Base-by-base conservation (phyloP, 2,797 vertebrate species). In the Artibeus jamaicensis region DNA sequence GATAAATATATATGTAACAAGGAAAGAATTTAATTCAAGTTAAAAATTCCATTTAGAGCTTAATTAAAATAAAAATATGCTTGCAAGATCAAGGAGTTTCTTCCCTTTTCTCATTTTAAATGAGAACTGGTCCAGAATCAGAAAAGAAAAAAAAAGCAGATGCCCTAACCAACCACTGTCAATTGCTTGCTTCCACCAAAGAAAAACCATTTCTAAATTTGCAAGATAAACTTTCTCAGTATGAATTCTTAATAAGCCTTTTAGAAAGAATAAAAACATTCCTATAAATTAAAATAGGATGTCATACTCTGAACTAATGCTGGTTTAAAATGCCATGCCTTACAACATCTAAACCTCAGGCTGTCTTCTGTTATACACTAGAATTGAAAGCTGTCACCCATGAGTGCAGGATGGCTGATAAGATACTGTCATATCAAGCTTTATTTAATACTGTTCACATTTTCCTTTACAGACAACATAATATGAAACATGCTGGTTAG, bases 21-120 rank as follows among this genome's bases (percentile, higher is more conserved):
- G 82, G 32, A 96, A 97, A 96, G 24, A 39, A 87, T 79, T 96
- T 95, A 95, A 68, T 67, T 70, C 81, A 84, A 95, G 96, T 86
- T 97, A 82, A 94, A 98, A 98, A 81, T 91, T 86, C 48, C 81
- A 93, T 91, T 78, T 44, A 93, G 97, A 95, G 34, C 22, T 91
- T 95, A 22, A n/a, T 92, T 93, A 96, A 97, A 73, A 96, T 46
- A 57, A 93, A 96, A 59, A 91, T 37, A 93, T 95, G 6, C 7
- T 91, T 91, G 37, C 3, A 37, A 42, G 32, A 89, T 76, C n/a
- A 96, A 96, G 1, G 1, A 50, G 34, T 2, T 86, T 62, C 96
- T 86, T 87, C 62, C 29, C 83, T 65, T 65, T 65, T 65, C 55
- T 86, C 46, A 91, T 37, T 90, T 93, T 78, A 93, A 84, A 81